Evolutionary conservation across 1,140 invertebrate species (phyloP), one percentile per base, ranked within the genome.

Genomic region (Drosophila chauvacae): DNA sequence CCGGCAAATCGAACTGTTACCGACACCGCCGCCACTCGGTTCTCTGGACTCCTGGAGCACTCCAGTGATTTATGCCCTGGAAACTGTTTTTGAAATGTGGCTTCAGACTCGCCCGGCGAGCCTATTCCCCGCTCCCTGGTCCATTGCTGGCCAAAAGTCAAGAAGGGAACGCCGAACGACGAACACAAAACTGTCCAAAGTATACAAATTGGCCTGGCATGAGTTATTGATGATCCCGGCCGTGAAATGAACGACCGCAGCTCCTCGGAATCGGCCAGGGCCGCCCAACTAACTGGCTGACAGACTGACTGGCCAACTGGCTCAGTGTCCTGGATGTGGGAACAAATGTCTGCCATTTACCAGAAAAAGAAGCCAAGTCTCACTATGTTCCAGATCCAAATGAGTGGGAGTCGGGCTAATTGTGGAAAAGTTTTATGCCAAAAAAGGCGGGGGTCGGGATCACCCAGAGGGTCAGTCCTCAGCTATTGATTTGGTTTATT

Each of bases 21-120:
- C 55, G 20, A 11, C 41, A 28, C 20, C 13, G 11, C 41, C 26
- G 11, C 35, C 48, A 39, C 62, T 63, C 30, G 30, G 48, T n/a
- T 37, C 68, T 47, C 48, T 44, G 45, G 48, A 2, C 68, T 87
- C 74, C 63, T 88, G 62, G 73, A 62, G 81, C 81, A 84, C 70
- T 80, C 80, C 83, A 77, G 84, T 88, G 85, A 88, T 88, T 88
- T 88, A 88, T 88, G 85, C 86, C 85, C 88, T 90, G 74, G 81
- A 85, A 88, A 90, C 85, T 88, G 85, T 88, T 88, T 88, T 88
- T 88, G 85, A 88, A 88, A 88, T 88, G 85, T 88, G 86, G 81
- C 85, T 81, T 77, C 77, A 90, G 81, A 68, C 68, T 72, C 51
- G 57, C 45, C 68, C 41, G 30, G 64, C 45, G 59, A 63, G 62